Evolutionary conservation across 2,113 vertebrate genomes (phyloP).

Genomic region (Genyomyrus donnyi): DNA sequence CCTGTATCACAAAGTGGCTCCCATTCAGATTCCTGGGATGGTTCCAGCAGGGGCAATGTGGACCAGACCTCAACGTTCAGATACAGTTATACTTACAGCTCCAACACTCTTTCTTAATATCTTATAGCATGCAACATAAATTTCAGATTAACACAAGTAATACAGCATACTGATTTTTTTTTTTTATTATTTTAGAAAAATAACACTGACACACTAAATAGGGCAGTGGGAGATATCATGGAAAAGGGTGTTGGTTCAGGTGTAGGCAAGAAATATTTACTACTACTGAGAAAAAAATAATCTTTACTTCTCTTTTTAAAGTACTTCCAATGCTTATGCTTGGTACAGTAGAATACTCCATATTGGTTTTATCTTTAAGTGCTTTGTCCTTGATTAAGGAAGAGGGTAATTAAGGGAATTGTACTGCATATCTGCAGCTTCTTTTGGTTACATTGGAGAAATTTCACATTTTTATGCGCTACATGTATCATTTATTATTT

Average conservation of each 20-base stretch:
- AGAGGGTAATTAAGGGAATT: background rate
- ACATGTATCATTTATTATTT: background rate
- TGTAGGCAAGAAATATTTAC: background rate
- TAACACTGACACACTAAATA: background rate
- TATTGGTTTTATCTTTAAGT: background rate
- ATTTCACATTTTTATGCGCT: background rate
- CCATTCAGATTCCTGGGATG: constrained; percentile 66
- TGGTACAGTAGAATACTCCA: background rate
- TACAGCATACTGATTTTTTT: constrained; percentile 49
- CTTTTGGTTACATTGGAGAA: background rate
- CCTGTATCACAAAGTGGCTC: constrained; percentile 78
- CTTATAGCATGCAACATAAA: background rate
- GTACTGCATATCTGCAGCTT: background rate
- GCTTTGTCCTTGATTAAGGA: background rate
- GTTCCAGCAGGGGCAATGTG: constrained; percentile 76
- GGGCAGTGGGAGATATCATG: constrained; percentile 3
- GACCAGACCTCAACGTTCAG: constrained; percentile 65
- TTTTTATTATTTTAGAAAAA: background rate
- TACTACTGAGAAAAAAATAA: background rate
- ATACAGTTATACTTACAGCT: constrained; percentile 60
- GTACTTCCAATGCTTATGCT: background rate
- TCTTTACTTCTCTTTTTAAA: background rate
- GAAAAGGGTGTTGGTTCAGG: background rate
- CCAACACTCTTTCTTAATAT: constrained; percentile 44
- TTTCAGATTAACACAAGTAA: background rate